Base-by-base conservation (phyloP, 2,888 invertebrate genomes). In the Chloromyia formosa region DNA sequence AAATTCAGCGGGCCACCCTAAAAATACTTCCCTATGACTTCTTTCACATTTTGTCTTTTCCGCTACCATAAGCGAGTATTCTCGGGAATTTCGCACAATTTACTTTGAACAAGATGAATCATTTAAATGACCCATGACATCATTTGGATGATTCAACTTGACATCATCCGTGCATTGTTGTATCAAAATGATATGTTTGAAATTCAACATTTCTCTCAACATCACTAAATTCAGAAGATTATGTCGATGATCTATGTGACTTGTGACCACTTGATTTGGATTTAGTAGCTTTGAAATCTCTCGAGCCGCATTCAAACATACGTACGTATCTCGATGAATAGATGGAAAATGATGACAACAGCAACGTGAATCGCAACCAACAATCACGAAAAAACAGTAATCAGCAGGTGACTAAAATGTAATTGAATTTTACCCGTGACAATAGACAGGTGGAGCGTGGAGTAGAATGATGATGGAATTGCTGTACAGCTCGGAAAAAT, bases 41-140 rank as follows among this genome's bases (percentile, higher is more conserved):
- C 45, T 66, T 66, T 66, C 49, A 4, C 42, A 12, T 42, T 9
- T 9, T 42, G 5, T 42, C 49, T 49, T 49, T 49, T 10, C 27
- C 27, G 7, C 7, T 35, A 4, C 27, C 27, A 35, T 35, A 35
- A 35, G 7, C 3, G 27, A 66, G 4, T 16, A 35, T 62, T 4
- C 62, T 18, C 1, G 23, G 27, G 23, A 40, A 18, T 49, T 66
- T 49, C 14, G 45, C 45, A 22, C 66, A 66, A 49, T 49, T 66
- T 66, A 18, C 22, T 22, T n/a, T 49, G 12, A 1, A 22, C 66
- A 45, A 49, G 27, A 66, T 66, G 66, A 66, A 66, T 66, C 66
- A 66, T 66, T 45, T 45, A 66, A 66, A 66, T 66, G 66, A 66
- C 66, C 66, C 66, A 42, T 62, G 16, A 62, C 66, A 66, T 66